A percentile compares a stretch with the other conserved stretches of the same genome.
Evolutionary conservation across 1,140 invertebrate genomes (phyloP).

Genomic region (Asobara japonica): DNA sequence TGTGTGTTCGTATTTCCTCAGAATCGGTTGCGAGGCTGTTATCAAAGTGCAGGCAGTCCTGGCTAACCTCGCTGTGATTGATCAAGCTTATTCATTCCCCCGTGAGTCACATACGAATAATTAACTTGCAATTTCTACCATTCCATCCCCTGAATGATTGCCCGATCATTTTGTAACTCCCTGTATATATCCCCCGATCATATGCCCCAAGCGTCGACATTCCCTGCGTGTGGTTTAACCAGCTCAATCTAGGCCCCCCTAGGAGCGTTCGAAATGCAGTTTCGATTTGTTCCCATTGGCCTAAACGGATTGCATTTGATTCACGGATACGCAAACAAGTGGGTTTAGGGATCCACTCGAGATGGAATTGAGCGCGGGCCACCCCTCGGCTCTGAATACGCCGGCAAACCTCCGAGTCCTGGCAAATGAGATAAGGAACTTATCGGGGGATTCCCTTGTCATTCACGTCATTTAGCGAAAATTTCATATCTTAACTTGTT

Average conservation of each 20-base stretch:
- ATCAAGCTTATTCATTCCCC: too few species aligned
- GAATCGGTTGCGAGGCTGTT: too few species aligned
- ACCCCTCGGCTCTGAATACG: not conserved
- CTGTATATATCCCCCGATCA: too few species aligned
- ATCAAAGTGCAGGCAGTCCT: too few species aligned
- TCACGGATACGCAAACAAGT: slow-evolving; percentile 20
- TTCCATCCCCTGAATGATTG: too few species aligned
- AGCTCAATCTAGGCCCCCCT: not conserved
- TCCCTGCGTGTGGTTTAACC: not conserved
- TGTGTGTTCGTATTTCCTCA: too few species aligned
- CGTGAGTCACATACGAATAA: too few species aligned
- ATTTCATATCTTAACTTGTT: too few species aligned
- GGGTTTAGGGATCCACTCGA: slow-evolving; percentile 5
- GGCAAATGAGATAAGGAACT: slow-evolving; percentile 5
- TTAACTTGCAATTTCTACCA: too few species aligned
- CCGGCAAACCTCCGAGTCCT: not conserved
- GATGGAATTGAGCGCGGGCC: not conserved
- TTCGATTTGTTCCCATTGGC: not conserved
- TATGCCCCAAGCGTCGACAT: not conserved
- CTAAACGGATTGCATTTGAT: slow-evolving; percentile 14
- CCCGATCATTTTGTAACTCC: too few species aligned
- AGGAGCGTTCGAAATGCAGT: slow-evolving; percentile 3
- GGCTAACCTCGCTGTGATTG: too few species aligned
- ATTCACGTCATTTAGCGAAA: not conserved
- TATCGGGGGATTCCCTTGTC: not conserved